Conservation (phyloP, 2,113 vertebrate species). For the Sakesphorus luctuosus region DNA sequence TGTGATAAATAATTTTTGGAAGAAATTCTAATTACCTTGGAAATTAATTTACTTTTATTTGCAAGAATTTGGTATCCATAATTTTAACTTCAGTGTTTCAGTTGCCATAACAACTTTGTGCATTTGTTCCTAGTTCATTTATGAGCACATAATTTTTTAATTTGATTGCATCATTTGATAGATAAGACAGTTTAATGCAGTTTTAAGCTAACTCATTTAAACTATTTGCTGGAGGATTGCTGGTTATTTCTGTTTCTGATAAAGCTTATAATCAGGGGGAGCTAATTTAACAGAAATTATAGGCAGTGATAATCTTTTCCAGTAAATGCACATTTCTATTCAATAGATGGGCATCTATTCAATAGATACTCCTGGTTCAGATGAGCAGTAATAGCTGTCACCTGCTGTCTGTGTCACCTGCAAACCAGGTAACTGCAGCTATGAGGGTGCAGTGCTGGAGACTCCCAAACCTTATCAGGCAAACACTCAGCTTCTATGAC, state of each 20-base stretch:
- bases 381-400: neutral
- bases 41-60: constrained; percentile 57
- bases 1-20: constrained; percentile 43
- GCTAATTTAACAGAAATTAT: constrained; percentile 48
- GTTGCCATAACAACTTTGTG: constrained; percentile 49
- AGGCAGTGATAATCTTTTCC: neutral
- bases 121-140: constrained; percentile 34
- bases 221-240: constrained; percentile 37
- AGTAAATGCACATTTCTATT: neutral
- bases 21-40: constrained; percentile 44
- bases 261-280: constrained; percentile 23
- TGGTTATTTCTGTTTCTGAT: constrained; percentile 45
- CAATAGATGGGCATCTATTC: neutral
- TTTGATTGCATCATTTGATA: constrained; percentile 56
- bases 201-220: constrained; percentile 53
- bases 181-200: constrained; percentile 38
- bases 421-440: neutral
- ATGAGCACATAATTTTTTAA: constrained; percentile 52
- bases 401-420: neutral
- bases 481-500: neutral
- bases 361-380: neutral
- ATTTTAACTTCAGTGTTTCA: constrained; percentile 40
- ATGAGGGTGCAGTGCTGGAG: neutral
- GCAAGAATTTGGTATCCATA: constrained; percentile 28
- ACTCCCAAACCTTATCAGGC: neutral